Evolutionary conservation across 2,113 vertebrate genomes (phyloP).

Genomic region (Otus sunia): DNA sequence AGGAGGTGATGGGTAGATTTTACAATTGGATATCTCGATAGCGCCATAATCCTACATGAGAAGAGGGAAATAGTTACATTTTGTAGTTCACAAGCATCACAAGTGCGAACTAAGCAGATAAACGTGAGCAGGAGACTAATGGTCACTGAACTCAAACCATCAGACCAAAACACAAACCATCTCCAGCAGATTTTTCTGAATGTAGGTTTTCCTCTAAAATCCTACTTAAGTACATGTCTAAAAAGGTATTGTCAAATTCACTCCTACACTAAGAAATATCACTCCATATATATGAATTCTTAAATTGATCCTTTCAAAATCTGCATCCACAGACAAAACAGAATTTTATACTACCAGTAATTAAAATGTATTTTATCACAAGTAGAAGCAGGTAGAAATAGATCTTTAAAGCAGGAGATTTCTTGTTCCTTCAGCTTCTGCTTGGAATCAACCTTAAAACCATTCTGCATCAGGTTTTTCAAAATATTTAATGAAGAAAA

Average conservation of each 20-base stretch:
- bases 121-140: not conserved
- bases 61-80: not conserved
- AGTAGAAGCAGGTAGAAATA: not conserved
- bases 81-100: not conserved
- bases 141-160: not conserved
- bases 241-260: not conserved
- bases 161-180: not conserved
- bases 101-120: not conserved
- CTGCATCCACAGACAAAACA: not conserved
- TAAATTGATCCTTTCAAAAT: not conserved
- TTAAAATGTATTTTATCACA: not conserved
- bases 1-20: slow-evolving; percentile 77
- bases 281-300: not conserved
- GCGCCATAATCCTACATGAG: slow-evolving; percentile 66
- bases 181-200: not conserved
- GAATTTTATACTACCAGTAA: not conserved
- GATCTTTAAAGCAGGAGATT: not conserved
- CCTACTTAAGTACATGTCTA: not conserved
- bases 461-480: not conserved
- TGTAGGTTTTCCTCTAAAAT: not conserved
- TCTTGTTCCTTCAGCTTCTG: not conserved
- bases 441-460: not conserved
- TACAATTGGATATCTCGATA: slow-evolving; percentile 75
- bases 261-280: not conserved
- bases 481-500: not conserved